phyloP scores from a whole-genome alignment of 2,113 vertebrate genomes.

The Delphinus delphis region DNA sequence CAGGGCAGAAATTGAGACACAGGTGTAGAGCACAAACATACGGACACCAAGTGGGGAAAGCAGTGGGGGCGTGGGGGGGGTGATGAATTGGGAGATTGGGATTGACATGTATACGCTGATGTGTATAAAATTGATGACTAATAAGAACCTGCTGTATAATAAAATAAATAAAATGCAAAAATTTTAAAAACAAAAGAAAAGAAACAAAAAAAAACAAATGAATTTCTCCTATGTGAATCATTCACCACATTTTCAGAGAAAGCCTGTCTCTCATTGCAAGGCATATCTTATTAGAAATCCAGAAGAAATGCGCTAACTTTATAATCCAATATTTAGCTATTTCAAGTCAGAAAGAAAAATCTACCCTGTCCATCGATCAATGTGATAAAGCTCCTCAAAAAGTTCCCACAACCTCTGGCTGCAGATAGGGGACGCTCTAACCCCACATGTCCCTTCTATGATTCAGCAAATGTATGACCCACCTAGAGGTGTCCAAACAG shows the following conservation, averaged over 20 bases:
- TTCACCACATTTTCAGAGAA: not conserved
- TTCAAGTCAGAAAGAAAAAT: not conserved
- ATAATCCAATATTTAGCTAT: not conserved
- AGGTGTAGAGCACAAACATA: too few species aligned
- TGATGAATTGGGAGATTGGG: too few species aligned
- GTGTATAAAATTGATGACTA: too few species aligned
- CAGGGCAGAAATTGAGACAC: too few species aligned
- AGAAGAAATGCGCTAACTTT: not conserved
- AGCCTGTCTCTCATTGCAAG: not conserved
- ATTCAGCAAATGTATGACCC: not conserved
- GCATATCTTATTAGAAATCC: not conserved
- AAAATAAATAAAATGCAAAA: too few species aligned
- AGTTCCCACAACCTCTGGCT: not conserved
- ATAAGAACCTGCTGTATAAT: too few species aligned
- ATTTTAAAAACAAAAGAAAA: too few species aligned
- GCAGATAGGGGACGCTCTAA: not conserved
- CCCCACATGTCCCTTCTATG: rapidly evolving
- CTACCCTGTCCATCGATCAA: not conserved
- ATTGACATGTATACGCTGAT: too few species aligned
- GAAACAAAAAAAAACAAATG: not conserved
- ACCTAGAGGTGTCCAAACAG: not conserved
- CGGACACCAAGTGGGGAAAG: too few species aligned
- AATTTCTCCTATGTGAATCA: slow-evolving; percentile 18
- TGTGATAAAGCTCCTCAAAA: not conserved
- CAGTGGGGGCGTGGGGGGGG: too few species aligned